These are phyloP conservation scores for Paratilapia polleni DNA, from an alignment of 2,113 vertebrate genomes.

Conservation along the genomic window DNA sequence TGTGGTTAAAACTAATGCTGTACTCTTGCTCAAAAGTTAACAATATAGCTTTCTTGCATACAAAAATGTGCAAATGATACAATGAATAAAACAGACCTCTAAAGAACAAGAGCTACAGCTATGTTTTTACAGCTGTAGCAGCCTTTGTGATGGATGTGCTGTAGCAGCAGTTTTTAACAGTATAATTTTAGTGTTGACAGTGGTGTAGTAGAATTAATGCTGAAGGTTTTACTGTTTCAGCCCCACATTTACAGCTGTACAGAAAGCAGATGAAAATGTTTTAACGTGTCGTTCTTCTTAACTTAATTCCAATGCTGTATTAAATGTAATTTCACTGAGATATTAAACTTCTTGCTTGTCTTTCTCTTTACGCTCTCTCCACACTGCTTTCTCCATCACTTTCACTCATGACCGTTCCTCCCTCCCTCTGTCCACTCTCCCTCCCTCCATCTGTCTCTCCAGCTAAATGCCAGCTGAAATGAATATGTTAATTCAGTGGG, in stretches of 20 bases:
- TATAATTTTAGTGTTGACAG: conserved; percentile 8
- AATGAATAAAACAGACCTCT: not conserved
- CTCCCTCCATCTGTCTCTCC: conserved; percentile 51
- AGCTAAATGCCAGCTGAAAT: conserved; percentile 62
- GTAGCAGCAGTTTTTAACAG: not conserved
- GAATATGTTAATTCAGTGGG: conserved; percentile 62
- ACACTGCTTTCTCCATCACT: conserved; percentile 15
- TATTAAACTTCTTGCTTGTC: conserved; percentile 51
- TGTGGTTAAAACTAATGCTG: not conserved
- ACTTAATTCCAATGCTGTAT: conserved; percentile 26
- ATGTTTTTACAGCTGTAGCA: not conserved
- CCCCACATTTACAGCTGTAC: not conserved
- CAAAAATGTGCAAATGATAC: not conserved
- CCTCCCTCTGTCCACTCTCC: not conserved
- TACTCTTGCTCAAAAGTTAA: not conserved
- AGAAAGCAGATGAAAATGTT: conserved; percentile 22
- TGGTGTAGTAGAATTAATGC: not conserved
- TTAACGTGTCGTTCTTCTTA: conserved; percentile 8
- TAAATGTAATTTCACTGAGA: conserved; percentile 43
- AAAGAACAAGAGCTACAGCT: not conserved
- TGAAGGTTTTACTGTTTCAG: not conserved
- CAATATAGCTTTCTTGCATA: not conserved
- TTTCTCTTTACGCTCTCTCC: not conserved
- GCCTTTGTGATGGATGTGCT: not conserved
- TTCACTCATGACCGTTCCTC: not conserved